Base-by-base conservation (phyloP, 2,888 invertebrate genomes). In the Itoplectis maculator region DNA sequence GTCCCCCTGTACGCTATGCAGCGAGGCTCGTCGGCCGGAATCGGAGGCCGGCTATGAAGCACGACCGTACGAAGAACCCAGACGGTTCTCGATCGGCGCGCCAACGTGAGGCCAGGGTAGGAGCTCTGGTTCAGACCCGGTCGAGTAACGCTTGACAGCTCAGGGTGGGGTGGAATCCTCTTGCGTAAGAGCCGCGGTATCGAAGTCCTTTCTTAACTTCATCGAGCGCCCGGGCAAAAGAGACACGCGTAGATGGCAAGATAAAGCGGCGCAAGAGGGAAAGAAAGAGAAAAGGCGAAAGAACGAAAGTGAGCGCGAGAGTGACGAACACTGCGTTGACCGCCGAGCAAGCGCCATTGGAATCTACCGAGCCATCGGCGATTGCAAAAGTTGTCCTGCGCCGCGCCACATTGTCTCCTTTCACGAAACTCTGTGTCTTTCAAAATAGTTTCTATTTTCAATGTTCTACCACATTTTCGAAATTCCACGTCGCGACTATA, bases 131-230 rank as follows among this genome's bases (percentile, higher is more conserved):
- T 40, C 40, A 13, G 9, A 40, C 11, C 42, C 13, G 35, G 13
- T 63, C 40, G 63, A 20, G 11, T 18, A n/a, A 35, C 11, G 20
- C 29, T 18, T 13, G 63, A 20, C 40, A 18, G 18, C 23, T 9
- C 8, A 11, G 18, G 29, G 70, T 37, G 45, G 56, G 59, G 29
- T 72, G 49, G 40, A 49, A 63, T 73, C 37, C 49, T 51, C 9
- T 73, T 63, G 18, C 49, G 35, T 63, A 61, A 73, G 37, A 5
- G 29, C 2, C 13, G 49, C 23, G 9, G 20, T 65, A 49, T 49
- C 47, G 13, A 61, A 61, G 73, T 73, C 42, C 49, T 73, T 73
- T 63, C 73, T 61, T 73, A 73, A 63, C 61, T 73, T 49, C 15
- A 59, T 77, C 47, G 35, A 13, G 29, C 18, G 68, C 47, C 18